A percentile compares a stretch with the other conserved stretches of the same genome.
Conservation (phyloP, 1,140 invertebrate species). For the Marisa cornuarietis region DNA sequence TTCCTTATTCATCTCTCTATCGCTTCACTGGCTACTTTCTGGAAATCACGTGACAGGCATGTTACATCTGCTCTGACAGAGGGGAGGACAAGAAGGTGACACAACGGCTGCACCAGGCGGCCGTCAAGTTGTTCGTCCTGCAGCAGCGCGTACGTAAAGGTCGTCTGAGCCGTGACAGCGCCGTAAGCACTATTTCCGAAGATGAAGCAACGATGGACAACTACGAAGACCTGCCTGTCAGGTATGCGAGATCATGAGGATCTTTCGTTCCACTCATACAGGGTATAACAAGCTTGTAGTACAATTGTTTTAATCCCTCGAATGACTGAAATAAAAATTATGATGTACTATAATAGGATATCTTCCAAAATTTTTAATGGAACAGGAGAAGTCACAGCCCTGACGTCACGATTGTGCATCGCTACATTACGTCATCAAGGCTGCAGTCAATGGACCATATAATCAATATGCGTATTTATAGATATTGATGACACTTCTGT, state of each 20-base stretch:
- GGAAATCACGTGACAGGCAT: neutral
- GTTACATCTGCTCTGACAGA: conserved; percentile 10
- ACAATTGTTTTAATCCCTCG: neutral
- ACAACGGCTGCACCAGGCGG: conserved; percentile 33
- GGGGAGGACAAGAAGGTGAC: conserved; percentile 31
- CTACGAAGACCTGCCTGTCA: neutral
- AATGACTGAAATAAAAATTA: neutral
- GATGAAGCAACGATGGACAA: conserved; percentile 15
- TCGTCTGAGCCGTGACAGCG: conserved; percentile 25
- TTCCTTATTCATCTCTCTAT: neutral
- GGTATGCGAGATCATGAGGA: neutral
- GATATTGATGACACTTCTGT: no score
- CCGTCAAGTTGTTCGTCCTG: conserved; percentile 30
- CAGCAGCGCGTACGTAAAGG: conserved; percentile 17
- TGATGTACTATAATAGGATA: neutral
- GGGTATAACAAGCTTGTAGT: neutral
- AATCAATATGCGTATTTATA: no score
- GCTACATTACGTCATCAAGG: no score
- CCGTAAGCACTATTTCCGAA: conserved; percentile 37
- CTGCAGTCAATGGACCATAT: no score
- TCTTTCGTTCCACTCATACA: neutral
- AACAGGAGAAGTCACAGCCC: neutral
- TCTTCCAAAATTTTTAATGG: no score
- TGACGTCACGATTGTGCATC: neutral
- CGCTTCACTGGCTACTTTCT: no score